A percentile compares a stretch with the other conserved stretches of the same genome.
These are phyloP conservation scores for Sporophila hypoxantha DNA, from an alignment of 2,113 vertebrate genomes.

Conservation along the genomic window DNA sequence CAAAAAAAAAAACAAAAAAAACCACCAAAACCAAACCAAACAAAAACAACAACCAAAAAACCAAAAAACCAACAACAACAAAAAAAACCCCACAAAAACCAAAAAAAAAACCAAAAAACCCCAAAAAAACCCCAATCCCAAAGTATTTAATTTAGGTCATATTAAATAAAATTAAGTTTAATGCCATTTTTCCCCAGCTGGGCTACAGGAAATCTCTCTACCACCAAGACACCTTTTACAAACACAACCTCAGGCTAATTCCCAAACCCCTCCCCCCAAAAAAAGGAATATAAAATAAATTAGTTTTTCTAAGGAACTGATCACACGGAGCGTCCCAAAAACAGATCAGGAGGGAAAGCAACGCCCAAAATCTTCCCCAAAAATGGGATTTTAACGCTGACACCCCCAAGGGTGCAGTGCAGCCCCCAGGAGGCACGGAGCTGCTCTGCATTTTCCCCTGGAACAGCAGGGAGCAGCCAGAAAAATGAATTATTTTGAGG, in stretches of 20 bases:
- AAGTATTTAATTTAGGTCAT: constrained; percentile 22
- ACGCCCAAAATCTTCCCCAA: neutral
- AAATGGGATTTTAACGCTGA: neutral
- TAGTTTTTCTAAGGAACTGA: neutral
- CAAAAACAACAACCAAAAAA: too few species aligned
- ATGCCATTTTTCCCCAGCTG: neutral
- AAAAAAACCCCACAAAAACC: too few species aligned
- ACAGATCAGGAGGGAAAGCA: neutral
- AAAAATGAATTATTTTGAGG: neutral
- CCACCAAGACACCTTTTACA: neutral
- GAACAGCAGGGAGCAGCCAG: neutral
- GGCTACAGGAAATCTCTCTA: constrained; percentile 23
- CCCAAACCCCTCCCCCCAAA: neutral
- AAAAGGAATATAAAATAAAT: constrained; percentile 19
- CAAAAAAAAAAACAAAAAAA: neutral
- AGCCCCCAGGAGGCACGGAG: neutral
- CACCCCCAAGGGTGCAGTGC: neutral
- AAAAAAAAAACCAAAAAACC: neutral
- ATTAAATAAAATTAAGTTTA: constrained; percentile 50
- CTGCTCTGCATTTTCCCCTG: neutral
- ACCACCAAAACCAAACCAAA: too few species aligned
- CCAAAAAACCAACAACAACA: too few species aligned
- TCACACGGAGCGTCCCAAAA: neutral
- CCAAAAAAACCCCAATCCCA: neutral
- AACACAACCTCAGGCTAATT: neutral